A percentile compares a stretch with the other conserved stretches of the same genome.
Conservation (phyloP, 2,797 vertebrate genomes). For the Coilia nasus region DNA sequence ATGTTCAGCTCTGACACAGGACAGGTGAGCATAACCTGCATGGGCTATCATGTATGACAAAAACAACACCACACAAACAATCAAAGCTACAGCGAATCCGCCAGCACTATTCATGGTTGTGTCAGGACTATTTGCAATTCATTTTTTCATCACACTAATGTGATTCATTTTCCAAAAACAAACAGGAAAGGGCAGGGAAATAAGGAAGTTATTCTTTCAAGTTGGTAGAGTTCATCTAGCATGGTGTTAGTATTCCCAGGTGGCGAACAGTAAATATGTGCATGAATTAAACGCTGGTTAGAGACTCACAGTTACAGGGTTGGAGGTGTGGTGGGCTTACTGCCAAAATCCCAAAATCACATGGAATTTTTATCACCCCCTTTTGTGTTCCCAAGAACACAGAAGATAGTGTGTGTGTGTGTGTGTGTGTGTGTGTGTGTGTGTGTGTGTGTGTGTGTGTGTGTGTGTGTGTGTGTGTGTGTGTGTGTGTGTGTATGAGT, state of each 20-base stretch:
- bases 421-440: slow-evolving; percentile 5
- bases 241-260: neutral
- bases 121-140: neutral
- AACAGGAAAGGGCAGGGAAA: neutral
- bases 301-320: slow-evolving; percentile 32
- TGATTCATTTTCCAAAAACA: neutral
- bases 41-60: neutral
- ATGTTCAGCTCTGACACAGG: neutral
- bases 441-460: neutral
- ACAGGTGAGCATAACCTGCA: neutral
- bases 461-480: neutral
- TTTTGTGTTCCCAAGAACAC: slow-evolving; percentile 44
- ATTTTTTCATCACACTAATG: slow-evolving; percentile 2
- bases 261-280: slow-evolving; percentile 20
- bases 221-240: neutral
- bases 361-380: slow-evolving; percentile 40
- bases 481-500: neutral
- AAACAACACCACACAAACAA: neutral
- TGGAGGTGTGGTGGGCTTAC: slow-evolving; percentile 40
- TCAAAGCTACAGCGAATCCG: neutral
- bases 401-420: neutral
- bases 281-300: slow-evolving; percentile 46
- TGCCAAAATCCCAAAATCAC: slow-evolving; percentile 36
- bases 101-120: neutral
- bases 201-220: neutral